These are phyloP conservation scores for Drosophila ananassae DNA, from an alignment of 1,140 invertebrate genomes.

Conservation along the genomic window DNA sequence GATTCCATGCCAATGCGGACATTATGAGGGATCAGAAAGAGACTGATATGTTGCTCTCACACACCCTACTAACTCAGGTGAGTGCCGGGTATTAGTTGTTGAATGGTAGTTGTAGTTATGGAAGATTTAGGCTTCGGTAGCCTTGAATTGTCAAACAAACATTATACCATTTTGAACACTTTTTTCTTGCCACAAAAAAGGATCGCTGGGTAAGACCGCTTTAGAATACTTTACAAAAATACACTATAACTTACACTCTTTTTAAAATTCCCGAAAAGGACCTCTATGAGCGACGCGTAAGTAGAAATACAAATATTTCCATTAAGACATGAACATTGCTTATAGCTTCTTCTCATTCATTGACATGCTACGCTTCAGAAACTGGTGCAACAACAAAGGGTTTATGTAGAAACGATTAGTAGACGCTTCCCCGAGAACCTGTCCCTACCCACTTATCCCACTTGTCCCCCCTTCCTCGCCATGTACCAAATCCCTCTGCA, in stretches of 20 bases:
- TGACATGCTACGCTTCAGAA: constrained; percentile 51
- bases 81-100: constrained; percentile 10
- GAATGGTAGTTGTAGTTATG: not conserved
- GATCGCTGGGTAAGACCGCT: constrained; percentile 67
- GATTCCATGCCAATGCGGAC: constrained; percentile 97
- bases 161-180: constrained; percentile 3
- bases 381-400: constrained; percentile 67
- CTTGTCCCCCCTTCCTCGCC: constrained; percentile 74
- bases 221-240: not conserved
- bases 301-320: constrained; percentile 10
- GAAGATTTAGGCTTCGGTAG: not conserved
- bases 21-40: constrained; percentile 97
- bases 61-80: constrained; percentile 92
- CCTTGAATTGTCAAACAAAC: not conserved
- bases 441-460: constrained; percentile 70
- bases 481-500: constrained; percentile 62
- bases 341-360: constrained; percentile 19
- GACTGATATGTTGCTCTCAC: constrained; percentile 91
- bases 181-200: constrained; percentile 41
- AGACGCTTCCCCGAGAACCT: constrained; percentile 77
- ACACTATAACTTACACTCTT: constrained; percentile 6
- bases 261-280: constrained; percentile 47
- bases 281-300: constrained; percentile 77
- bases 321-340: constrained; percentile 1
- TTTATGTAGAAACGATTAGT: constrained; percentile 67